phyloP scores from a whole-genome alignment of 2,797 vertebrate species.

The Cyprinodon diabolis region DNA sequence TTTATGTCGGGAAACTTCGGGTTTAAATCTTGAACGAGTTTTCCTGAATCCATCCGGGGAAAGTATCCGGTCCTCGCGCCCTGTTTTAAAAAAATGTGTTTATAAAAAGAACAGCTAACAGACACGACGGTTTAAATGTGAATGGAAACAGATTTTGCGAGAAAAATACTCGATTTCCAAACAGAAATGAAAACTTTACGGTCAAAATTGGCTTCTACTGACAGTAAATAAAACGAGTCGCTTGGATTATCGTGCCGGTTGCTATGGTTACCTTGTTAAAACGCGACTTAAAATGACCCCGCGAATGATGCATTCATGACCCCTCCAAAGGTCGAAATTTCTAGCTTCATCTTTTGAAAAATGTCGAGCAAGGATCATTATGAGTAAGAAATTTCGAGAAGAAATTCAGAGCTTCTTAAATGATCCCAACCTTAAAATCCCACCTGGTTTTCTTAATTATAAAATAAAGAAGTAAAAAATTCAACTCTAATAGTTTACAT shows the following conservation, averaged over 20 bases:
- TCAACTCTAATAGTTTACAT: neutral
- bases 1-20: slow-evolving; percentile 38
- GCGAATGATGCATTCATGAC: neutral
- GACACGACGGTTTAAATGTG: neutral
- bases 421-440: too few species aligned
- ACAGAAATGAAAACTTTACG: neutral
- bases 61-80: neutral
- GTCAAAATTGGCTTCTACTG: fast-evolving
- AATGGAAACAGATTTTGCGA: neutral
- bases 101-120: neutral
- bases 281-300: slow-evolving; percentile 42
- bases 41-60: slow-evolving; percentile 55
- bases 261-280: slow-evolving; percentile 49
- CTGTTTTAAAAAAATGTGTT: neutral
- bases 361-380: neutral
- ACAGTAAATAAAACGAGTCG: neutral
- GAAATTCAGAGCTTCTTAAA: neutral
- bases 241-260: slow-evolving; percentile 25
- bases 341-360: neutral
- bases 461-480: neutral
- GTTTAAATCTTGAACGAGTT: slow-evolving; percentile 46
- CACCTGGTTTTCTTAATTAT: neutral
- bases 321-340: neutral
- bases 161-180: neutral
- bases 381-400: neutral